Evolutionary conservation across 1,140 invertebrate species (phyloP), one percentile per base, ranked within the genome.

Genomic region (Maconellicoccus hirsutus): DNA sequence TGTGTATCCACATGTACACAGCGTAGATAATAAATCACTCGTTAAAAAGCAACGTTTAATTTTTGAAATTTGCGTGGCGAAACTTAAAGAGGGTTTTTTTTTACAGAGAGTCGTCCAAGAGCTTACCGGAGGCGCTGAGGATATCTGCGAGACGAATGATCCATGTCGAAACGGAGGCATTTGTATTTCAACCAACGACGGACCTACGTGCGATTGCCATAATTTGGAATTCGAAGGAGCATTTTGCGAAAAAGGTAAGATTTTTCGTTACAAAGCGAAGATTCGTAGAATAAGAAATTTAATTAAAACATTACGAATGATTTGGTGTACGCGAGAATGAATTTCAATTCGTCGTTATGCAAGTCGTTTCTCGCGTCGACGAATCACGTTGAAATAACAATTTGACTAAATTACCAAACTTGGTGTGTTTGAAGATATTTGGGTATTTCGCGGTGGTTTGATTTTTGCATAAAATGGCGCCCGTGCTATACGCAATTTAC

Each of bases 121-220:
- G 22, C 4, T 59, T 7, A 3, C 52, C 6, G 61, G 7, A 2
- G 16, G 61, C 25, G 8, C 61, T 4, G 19, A 86, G 19, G 91
- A 93, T 77, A 88, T 89, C 6, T 96, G 93, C 78, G 89, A 92
- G 77, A 85, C 87, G 1, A 86, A 89, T 59, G 91, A 94, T 80
- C 93, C 92, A 0, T 97, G 94, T 81, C 88, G 93, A 79, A 92
- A 98, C 77, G 92, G 89, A 21, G 94, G 94, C 23, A 90, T 93
- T 74, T 98, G 94, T 81, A 94, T 96, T 80, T 93, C 90, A 71
- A 96, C 93, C 6, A 94, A 97, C 81, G 89, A 86, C 72, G 94
- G 94, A 16, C 90, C 94, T 42, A 87, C 92, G 76, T 98, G 95
- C 82, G 93, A 98, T 79, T 98, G 95, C 78, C 83, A 91, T 33